These are phyloP conservation scores for Urophycis tenuis DNA, from an alignment of 2,797 vertebrate species.

Conservation along the genomic window DNA sequence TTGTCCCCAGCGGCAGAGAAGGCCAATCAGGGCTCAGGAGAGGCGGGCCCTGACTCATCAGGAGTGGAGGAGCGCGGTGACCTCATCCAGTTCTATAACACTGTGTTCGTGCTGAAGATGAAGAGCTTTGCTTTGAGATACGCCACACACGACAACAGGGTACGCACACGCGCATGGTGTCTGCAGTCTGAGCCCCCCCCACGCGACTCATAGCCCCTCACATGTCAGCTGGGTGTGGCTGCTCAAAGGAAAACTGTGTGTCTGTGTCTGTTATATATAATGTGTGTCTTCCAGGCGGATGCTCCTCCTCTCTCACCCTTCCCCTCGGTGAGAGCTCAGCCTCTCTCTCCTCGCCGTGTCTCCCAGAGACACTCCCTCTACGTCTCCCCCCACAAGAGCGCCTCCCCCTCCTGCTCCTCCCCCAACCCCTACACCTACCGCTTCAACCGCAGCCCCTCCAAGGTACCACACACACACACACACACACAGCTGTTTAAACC, in stretches of 20 bases:
- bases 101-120: constrained; percentile 82
- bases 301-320: constrained; percentile 88
- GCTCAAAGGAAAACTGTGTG: no score
- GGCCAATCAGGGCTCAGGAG: constrained; percentile 29
- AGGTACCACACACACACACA: constrained; percentile 64
- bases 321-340: constrained; percentile 80
- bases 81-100: constrained; percentile 95
- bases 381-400: constrained; percentile 88
- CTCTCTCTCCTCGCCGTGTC: constrained; percentile 84
- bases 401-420: constrained; percentile 59
- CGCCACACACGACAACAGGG: constrained; percentile 71
- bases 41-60: constrained; percentile 28
- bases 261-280: not conserved
- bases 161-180: constrained; percentile 50
- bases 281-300: constrained; percentile 68
- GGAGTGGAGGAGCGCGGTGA: constrained; percentile 80
- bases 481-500: not conserved
- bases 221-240: no score
- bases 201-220: no score
- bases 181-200: no score
- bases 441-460: constrained; percentile 90
- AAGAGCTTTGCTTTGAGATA: constrained; percentile 86
- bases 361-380: constrained; percentile 90
- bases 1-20: constrained; percentile 57
- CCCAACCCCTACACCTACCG: constrained; percentile 80